These are phyloP conservation scores for Sciurus niger DNA, from an alignment of 2,113 vertebrate species.

Conservation along the genomic window DNA sequence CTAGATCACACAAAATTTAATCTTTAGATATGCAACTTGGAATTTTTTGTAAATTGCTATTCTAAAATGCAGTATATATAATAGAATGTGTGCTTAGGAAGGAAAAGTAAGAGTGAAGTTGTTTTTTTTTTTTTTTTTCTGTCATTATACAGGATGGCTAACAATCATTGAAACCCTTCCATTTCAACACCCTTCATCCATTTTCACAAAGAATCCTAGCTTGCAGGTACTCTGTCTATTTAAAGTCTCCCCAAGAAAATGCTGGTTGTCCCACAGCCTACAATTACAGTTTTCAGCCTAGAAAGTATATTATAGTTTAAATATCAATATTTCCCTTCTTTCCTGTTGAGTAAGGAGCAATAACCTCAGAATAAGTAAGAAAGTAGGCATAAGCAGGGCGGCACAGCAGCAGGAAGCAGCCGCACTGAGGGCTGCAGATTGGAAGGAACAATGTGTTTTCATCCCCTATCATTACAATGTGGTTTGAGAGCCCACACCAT, in stretches of 20 bases:
- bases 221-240: neutral
- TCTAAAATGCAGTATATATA: neutral
- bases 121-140: neutral
- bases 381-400: neutral
- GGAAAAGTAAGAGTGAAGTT: neutral
- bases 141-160: neutral
- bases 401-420: neutral
- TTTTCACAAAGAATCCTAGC: neutral
- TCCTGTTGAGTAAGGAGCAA: neutral
- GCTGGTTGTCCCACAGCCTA: neutral
- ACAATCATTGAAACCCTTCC: neutral
- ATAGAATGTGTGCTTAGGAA: neutral
- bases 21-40: neutral
- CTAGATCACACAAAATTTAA: neutral
- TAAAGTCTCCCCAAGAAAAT: constrained; percentile 29
- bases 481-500: neutral
- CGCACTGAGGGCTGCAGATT: neutral
- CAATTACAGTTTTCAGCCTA: neutral
- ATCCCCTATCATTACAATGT: neutral
- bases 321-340: constrained; percentile 42
- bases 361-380: neutral
- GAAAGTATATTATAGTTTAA: neutral
- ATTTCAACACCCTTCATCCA: neutral
- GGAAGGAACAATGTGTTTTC: neutral
- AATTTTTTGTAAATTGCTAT: neutral